Evolutionary conservation across 1,140 invertebrate species (phyloP).

Genomic region (Brachionus paranguensis): DNA sequence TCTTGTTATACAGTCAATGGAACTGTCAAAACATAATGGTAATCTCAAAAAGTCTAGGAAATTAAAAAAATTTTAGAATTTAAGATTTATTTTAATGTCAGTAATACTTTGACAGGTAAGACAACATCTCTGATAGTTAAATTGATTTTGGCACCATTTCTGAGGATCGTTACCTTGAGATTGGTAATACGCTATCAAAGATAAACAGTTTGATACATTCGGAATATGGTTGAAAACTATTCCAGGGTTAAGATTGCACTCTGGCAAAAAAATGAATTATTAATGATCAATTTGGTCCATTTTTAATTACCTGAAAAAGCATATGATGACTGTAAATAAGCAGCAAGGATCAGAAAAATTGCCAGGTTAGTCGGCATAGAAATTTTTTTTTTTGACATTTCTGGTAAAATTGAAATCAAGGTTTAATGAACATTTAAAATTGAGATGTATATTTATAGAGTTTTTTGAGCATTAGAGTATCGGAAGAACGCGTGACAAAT

Average conservation of each 20-base stretch:
- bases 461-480: background rate
- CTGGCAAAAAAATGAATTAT: background rate
- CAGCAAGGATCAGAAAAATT: background rate
- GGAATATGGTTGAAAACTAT: background rate
- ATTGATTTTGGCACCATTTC: conserved; percentile 26
- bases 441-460: background rate
- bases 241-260: background rate
- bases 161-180: conserved; percentile 3
- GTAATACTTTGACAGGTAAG: conserved; percentile 29
- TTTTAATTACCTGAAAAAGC: conserved; percentile 16
- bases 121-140: conserved; percentile 28
- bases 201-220: background rate
- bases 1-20: background rate
- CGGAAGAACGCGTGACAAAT: background rate
- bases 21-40: background rate
- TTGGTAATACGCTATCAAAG: background rate
- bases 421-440: background rate
- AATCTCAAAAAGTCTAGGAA: conserved; percentile 9
- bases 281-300: background rate
- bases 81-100: background rate
- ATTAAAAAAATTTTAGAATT: background rate
- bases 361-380: background rate
- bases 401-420: background rate
- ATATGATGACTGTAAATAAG: background rate
- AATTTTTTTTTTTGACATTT: background rate